These are phyloP conservation scores for Maniola hyperantus DNA, from an alignment of 2,888 invertebrate species.

Conservation along the genomic window DNA sequence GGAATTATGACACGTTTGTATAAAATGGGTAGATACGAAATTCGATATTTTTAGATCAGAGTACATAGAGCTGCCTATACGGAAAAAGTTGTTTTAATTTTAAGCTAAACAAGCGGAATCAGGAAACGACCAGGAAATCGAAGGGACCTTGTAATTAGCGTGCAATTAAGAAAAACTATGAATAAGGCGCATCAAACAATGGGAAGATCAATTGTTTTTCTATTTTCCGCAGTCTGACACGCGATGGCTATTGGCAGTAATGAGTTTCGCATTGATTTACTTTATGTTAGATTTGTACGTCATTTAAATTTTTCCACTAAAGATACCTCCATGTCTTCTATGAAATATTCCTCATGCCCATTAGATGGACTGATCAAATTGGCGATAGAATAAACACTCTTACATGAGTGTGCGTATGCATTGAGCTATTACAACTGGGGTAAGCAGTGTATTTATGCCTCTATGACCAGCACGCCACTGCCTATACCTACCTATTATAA, in stretches of 20 bases:
- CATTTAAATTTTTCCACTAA: slow-evolving; percentile 15
- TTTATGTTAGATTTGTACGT: slow-evolving; percentile 19
- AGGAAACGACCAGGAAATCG: slow-evolving; percentile 44
- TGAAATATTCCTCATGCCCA: no score
- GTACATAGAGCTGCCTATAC: no score
- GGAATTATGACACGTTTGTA: no score
- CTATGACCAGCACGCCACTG: no score
- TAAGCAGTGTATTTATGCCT: no score
- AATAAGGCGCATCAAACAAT: slow-evolving; percentile 43
- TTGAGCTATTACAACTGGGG: no score
- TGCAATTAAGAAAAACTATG: slow-evolving; percentile 35
- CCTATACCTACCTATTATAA: no score
- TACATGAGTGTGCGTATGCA: no score
- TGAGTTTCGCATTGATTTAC: slow-evolving; percentile 22
- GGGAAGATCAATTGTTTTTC: slow-evolving; percentile 35
- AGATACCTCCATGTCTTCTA: background rate
- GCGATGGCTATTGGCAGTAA: slow-evolving; percentile 36
- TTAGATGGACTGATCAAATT: no score
- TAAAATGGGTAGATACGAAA: no score
- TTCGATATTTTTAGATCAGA: no score
- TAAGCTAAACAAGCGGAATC: slow-evolving; percentile 24
- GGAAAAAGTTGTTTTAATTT: background rate
- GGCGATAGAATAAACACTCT: no score
- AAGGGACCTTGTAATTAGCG: slow-evolving; percentile 39
- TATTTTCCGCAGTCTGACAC: slow-evolving; percentile 41